Conservation (phyloP, 2,888 invertebrate species). For the Philhelius pedissequus region DNA sequence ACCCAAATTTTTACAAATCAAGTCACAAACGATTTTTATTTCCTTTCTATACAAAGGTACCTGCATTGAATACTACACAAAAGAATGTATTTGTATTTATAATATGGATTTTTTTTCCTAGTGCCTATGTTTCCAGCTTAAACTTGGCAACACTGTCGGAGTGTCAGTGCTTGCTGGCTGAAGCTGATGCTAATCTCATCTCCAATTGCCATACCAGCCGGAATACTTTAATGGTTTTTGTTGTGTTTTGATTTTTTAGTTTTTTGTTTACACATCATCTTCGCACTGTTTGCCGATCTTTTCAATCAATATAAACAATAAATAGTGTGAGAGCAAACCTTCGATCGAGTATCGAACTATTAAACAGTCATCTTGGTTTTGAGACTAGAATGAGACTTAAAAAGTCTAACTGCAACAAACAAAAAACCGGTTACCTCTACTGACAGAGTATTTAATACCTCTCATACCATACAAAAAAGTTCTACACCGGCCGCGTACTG, state of each 20-base stretch:
- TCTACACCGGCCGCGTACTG: constrained; percentile 45
- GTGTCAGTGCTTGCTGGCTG: too few relatives aligned
- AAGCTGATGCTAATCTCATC: constrained; percentile 16
- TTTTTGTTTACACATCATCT: constrained; percentile 67
- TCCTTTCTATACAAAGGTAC: background rate
- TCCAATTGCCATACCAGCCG: background rate
- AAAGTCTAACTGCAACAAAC: constrained; percentile 30
- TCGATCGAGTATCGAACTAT: constrained; percentile 68
- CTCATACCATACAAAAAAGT: background rate
- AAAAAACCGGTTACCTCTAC: constrained; percentile 37
- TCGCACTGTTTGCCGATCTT: constrained; percentile 43
- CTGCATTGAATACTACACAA: background rate
- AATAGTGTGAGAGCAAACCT: constrained; percentile 3
- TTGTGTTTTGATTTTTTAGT: constrained; percentile 15
- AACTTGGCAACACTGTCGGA: constrained; percentile 46
- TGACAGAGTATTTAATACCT: background rate
- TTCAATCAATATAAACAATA: constrained; percentile 38
- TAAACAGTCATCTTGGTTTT: constrained; percentile 22
- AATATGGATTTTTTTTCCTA: too few relatives aligned
- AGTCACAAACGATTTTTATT: constrained; percentile 30
- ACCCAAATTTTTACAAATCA: constrained; percentile 46
- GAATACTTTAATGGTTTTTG: background rate
- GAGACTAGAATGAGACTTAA: constrained; percentile 14
- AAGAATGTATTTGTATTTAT: background rate
- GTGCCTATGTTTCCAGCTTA: background rate